phyloP scores from a whole-genome alignment of 2,797 vertebrate genomes.

The Trachurus trachurus region DNA sequence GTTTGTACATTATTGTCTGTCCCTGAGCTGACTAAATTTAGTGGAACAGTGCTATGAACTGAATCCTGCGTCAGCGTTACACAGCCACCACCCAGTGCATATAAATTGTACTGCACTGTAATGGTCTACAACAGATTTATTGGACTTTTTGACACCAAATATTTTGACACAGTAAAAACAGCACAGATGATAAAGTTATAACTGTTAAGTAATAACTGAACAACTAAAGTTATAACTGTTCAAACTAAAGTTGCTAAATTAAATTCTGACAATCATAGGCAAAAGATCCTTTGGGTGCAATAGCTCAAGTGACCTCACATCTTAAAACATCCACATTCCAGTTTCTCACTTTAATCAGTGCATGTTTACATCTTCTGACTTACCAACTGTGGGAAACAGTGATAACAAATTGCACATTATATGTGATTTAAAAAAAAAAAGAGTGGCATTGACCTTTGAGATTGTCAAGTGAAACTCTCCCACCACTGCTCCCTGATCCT shows the following conservation, averaged over 20 bases:
- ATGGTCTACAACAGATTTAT: background rate
- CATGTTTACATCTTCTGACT: background rate
- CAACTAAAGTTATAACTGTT: too few relatives aligned
- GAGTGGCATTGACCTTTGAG: constrained; percentile 19
- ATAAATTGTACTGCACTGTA: background rate
- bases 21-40: constrained; percentile 6
- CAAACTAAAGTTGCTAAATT: background rate
- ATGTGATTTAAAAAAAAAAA: constrained; percentile 15
- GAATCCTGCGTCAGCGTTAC: background rate
- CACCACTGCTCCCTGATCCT: constrained; percentile 1
- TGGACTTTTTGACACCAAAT: background rate
- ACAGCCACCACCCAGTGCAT: constrained; percentile 25
- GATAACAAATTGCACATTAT: background rate
- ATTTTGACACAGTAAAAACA: background rate
- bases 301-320: constrained; percentile 14
- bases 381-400: background rate
- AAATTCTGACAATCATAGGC: background rate
- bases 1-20: constrained; percentile 23
- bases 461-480: constrained; percentile 7
- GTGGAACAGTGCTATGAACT: background rate
- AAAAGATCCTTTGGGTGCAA: background rate
- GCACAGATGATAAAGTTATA: too few relatives aligned
- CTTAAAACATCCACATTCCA: constrained; percentile 12
- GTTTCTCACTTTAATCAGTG: background rate
- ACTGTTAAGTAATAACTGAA: too few relatives aligned